Evolutionary conservation across 2,113 vertebrate species (phyloP).

Genomic region (Columba janthina): DNA sequence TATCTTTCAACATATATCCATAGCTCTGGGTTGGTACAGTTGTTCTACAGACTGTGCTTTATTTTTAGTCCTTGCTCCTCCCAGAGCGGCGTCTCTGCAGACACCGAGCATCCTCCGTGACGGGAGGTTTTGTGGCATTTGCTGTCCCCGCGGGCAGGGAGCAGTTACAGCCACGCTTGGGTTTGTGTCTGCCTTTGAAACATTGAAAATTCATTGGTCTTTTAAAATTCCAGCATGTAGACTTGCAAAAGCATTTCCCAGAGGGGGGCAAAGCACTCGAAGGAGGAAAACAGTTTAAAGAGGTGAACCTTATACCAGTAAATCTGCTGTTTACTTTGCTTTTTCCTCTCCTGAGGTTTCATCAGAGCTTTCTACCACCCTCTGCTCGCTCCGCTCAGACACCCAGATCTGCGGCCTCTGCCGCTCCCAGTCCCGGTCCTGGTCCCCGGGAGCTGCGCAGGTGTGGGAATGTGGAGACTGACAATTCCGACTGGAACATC

Average conservation of each 20-base stretch:
- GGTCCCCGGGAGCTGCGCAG: neutral
- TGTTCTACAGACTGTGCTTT: neutral
- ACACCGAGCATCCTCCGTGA: neutral
- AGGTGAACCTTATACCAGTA: neutral
- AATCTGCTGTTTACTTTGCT: neutral
- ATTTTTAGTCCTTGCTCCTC: neutral
- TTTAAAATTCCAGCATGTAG: neutral
- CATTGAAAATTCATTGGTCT: neutral
- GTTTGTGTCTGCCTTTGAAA: neutral
- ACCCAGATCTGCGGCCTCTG: neutral
- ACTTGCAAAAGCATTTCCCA: neutral
- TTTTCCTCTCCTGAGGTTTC: neutral
- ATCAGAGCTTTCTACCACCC: neutral
- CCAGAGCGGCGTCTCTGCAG: neutral
- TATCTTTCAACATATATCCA: neutral
- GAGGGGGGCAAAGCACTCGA: neutral
- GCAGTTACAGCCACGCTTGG: neutral
- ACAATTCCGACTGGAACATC: rapidly evolving
- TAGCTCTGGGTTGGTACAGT: neutral
- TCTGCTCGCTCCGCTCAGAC: rapidly evolving
- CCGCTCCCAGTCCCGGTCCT: no score
- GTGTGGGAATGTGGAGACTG: neutral
- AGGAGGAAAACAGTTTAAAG: neutral
- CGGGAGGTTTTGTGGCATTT: neutral
- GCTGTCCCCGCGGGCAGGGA: neutral